Evolutionary conservation across 2,797 vertebrate species (phyloP).

Genomic region (Bucorvus abyssinicus): DNA sequence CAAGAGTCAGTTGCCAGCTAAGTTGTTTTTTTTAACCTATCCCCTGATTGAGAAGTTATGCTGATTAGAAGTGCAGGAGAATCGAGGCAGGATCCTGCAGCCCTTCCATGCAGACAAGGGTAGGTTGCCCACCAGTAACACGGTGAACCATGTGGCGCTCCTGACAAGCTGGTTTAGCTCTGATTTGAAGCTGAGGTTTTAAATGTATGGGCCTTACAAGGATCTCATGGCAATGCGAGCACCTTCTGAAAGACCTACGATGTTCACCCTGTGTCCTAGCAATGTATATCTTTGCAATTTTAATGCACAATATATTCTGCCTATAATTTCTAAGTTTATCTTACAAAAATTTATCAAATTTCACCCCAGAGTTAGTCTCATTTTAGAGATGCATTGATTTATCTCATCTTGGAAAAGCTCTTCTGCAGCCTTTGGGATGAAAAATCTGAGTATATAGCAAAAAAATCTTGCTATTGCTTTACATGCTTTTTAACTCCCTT

Average conservation of each 20-base stretch:
- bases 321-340: neutral
- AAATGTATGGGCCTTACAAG: neutral
- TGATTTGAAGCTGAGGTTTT: neutral
- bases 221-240: neutral
- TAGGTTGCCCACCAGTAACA: accelerated
- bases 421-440: neutral
- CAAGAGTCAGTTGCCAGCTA: neutral
- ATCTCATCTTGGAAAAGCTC: neutral
- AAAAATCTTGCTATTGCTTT: neutral
- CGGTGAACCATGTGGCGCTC: accelerated
- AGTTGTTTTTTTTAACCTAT: neutral
- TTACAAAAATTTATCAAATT: neutral
- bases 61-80: neutral
- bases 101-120: accelerated
- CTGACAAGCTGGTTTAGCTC: neutral
- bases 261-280: neutral
- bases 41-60: neutral
- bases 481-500: neutral
- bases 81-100: neutral
- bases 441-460: neutral
- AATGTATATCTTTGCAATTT: neutral
- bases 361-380: neutral
- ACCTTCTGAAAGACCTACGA: neutral
- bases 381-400: neutral
- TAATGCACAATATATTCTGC: neutral